Conservation (phyloP, 2,797 vertebrate genomes). For the Schizothorax lantsangensis region DNA sequence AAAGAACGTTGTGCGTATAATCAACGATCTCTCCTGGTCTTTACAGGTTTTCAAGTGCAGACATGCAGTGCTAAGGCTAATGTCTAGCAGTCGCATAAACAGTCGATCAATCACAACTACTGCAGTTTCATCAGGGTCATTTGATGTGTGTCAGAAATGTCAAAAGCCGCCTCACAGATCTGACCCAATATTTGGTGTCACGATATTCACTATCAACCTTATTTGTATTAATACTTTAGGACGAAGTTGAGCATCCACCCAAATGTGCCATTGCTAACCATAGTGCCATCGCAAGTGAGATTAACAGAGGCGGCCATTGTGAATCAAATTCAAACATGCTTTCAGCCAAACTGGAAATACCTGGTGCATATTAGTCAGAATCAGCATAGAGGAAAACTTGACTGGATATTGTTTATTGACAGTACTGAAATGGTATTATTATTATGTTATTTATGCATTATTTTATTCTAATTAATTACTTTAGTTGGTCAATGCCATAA, state of each 20-base stretch:
- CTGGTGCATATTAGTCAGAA: slow-evolving; percentile 89
- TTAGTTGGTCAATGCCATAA: slow-evolving; percentile 85
- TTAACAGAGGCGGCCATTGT: slow-evolving; percentile 27
- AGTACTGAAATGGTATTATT: slow-evolving; percentile 83
- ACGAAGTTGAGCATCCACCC: slow-evolving; percentile 13
- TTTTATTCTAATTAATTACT: slow-evolving; percentile 86
- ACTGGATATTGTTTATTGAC: slow-evolving; percentile 96
- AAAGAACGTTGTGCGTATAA: slow-evolving; percentile 75
- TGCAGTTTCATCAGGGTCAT: slow-evolving; percentile 39
- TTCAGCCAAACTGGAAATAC: slow-evolving; percentile 97
- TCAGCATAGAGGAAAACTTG: slow-evolving; percentile 93
- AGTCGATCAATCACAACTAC: slow-evolving; percentile 18
- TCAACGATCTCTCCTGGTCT: slow-evolving; percentile 42
- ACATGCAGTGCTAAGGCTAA: slow-evolving; percentile 26
- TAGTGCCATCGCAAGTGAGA: slow-evolving; percentile 35
- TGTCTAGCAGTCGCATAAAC: not conserved
- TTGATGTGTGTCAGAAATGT: not conserved
- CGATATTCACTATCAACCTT: slow-evolving; percentile 25
- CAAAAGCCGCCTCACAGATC: slow-evolving; percentile 17
- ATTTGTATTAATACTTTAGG: slow-evolving; percentile 31
- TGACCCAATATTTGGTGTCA: slow-evolving; percentile 55
- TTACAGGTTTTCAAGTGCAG: slow-evolving; percentile 33
- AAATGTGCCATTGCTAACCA: slow-evolving; percentile 47
- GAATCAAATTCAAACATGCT: slow-evolving; percentile 63
- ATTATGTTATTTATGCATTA: slow-evolving; percentile 95